Conservation (phyloP, 1,140 invertebrate species). For the Zaprionus tsacasi region DNA sequence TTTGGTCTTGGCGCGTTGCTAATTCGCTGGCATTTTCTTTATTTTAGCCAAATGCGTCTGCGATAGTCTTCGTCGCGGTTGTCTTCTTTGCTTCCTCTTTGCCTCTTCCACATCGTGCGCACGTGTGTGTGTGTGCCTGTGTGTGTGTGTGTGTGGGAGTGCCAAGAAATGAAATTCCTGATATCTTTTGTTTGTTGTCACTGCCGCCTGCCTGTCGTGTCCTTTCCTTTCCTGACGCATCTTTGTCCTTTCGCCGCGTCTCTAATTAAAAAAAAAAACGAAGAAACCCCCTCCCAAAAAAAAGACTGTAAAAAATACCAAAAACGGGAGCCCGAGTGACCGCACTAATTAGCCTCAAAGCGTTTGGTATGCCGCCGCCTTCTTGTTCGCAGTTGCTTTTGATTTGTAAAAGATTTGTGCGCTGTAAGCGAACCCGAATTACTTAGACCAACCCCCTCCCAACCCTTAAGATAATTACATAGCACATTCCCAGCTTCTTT, state of each 20-base stretch:
- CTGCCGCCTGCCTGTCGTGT: conserved; percentile 59
- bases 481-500: conserved; percentile 22
- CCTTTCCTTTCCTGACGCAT: conserved; percentile 71
- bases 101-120: conserved; percentile 35
- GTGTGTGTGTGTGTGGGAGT: conserved; percentile 22
- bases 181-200: conserved; percentile 81
- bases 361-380: conserved; percentile 65
- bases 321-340: conserved; percentile 59
- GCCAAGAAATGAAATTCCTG: conserved; percentile 81
- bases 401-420: conserved; percentile 79
- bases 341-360: conserved; percentile 80
- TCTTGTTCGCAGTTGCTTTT: conserved; percentile 53
- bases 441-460: conserved; percentile 20
- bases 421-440: conserved; percentile 18
- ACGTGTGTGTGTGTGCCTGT: conserved; percentile 23
- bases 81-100: conserved; percentile 21
- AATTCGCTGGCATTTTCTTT: conserved; percentile 81
- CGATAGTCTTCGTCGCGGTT: conserved; percentile 19
- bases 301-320: not conserved
- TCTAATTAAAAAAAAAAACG: conserved; percentile 72
- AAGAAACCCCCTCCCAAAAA: conserved; percentile 8
- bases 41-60: conserved; percentile 79
- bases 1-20: conserved; percentile 46
- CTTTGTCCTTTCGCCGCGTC: conserved; percentile 74
- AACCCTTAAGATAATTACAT: conserved; percentile 65